Percentiles rank a stretch among this genome's conserved stretches.
Evolutionary conservation across 1,140 invertebrate species (phyloP).

Genomic region (Coptotermes formosanus): DNA sequence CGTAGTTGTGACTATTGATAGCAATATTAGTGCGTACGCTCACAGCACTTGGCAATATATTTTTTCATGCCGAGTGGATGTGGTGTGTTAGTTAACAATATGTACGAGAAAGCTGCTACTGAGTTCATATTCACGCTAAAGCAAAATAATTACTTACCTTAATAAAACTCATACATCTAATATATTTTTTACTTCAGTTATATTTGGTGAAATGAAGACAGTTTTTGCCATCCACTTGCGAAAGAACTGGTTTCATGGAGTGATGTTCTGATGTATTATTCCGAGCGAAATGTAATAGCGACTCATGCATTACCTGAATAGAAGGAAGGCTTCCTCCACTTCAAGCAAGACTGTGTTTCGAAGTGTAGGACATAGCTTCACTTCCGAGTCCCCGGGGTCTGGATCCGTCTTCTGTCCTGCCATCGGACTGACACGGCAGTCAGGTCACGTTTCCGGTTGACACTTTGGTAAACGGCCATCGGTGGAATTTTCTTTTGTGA

Average conservation of each 20-base stretch:
- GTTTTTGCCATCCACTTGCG: not conserved
- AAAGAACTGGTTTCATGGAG: not conserved
- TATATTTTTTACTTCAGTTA: too few species aligned
- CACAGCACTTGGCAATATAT: too few species aligned
- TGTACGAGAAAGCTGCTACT: too few species aligned
- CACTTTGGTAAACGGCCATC: slow-evolving; percentile 4
- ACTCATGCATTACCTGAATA: not conserved
- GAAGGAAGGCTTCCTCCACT: too few species aligned
- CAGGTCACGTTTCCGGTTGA: not conserved
- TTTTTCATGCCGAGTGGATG: too few species aligned
- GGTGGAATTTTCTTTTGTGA: not conserved
- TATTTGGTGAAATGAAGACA: not conserved
- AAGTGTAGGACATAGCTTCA: not conserved
- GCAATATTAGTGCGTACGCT: too few species aligned
- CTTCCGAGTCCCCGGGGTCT: not conserved
- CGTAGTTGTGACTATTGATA: too few species aligned
- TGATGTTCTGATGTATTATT: not conserved
- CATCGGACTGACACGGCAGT: not conserved
- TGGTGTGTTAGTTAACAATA: too few species aligned
- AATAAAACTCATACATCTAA: too few species aligned
- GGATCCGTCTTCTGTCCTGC: not conserved
- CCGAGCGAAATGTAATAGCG: not conserved
- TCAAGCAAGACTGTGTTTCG: not conserved
- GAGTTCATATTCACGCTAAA: too few species aligned
- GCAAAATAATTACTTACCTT: too few species aligned